These are phyloP conservation scores for Tinea semifulvella DNA, from an alignment of 2,888 invertebrate species.

Conservation along the genomic window DNA sequence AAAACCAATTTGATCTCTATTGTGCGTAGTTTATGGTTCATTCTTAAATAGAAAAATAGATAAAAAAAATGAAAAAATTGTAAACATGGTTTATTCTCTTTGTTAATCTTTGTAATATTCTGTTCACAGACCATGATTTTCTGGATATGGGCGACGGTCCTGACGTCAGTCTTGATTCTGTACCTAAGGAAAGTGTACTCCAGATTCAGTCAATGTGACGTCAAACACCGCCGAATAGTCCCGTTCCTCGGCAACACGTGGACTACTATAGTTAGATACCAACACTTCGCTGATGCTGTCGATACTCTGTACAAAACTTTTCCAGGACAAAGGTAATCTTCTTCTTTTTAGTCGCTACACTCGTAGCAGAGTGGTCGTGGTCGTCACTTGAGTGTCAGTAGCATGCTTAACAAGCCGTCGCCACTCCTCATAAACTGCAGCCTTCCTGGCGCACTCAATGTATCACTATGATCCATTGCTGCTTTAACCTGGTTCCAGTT, in stretches of 20 bases:
- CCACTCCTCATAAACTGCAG: no score
- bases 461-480: background rate
- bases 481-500: background rate
- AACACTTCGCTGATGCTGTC: conserved; percentile 26
- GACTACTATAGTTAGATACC: conserved; percentile 20
- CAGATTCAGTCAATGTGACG: conserved; percentile 27
- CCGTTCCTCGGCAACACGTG: conserved; percentile 29
- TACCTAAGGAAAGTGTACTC: conserved; percentile 28
- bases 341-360: no score
- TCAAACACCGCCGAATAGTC: conserved; percentile 25
- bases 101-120: background rate
- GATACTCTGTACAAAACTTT: conserved; percentile 24
- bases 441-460: no score
- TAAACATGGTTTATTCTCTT: no score
- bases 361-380: no score
- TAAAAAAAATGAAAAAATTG: no score
- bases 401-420: no score
- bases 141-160: conserved; percentile 26
- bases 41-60: no score
- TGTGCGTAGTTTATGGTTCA: no score
- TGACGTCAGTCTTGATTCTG: conserved; percentile 23
- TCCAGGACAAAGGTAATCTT: conserved; percentile 30
- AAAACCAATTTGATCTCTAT: no score
- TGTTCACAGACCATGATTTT: conserved; percentile 24
- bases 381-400: no score